These are phyloP conservation scores for Probosciger aterrimus DNA, from an alignment of 2,113 vertebrate genomes.

Conservation along the genomic window DNA sequence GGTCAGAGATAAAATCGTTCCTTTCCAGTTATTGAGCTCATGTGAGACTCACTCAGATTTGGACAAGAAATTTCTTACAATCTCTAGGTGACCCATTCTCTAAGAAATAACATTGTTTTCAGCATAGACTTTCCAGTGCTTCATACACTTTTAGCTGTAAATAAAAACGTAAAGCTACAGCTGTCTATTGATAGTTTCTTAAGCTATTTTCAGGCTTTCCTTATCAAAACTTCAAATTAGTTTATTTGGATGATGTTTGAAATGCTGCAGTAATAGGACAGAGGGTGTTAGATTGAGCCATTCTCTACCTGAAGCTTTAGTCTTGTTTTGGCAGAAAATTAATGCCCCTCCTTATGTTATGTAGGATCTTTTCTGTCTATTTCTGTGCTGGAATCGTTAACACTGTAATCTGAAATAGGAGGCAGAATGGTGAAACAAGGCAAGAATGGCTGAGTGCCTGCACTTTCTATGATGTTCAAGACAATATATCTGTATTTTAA, in stretches of 20 bases:
- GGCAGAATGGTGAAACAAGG: neutral
- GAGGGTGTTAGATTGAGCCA: neutral
- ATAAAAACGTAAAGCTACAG: neutral
- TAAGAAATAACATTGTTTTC: neutral
- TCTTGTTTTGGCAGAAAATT: neutral
- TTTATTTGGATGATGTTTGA: neutral
- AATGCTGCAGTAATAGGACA: neutral
- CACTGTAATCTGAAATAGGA: neutral
- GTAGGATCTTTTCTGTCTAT: neutral
- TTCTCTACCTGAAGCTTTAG: neutral
- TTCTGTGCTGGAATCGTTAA: neutral
- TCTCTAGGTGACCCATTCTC: neutral
- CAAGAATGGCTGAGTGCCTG: neutral
- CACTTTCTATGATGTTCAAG: neutral
- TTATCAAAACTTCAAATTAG: neutral
- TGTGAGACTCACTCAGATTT: neutral
- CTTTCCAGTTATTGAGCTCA: neutral
- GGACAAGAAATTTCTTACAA: neutral
- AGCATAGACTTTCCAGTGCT: neutral
- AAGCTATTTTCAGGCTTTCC: neutral
- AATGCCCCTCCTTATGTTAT: neutral
- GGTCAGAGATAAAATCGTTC: neutral
- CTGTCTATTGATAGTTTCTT: neutral
- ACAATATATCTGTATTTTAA: slow-evolving; percentile 9
- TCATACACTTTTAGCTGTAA: neutral